phyloP scores from a whole-genome alignment of 2,113 vertebrate genomes.

The Raja brachyura region DNA sequence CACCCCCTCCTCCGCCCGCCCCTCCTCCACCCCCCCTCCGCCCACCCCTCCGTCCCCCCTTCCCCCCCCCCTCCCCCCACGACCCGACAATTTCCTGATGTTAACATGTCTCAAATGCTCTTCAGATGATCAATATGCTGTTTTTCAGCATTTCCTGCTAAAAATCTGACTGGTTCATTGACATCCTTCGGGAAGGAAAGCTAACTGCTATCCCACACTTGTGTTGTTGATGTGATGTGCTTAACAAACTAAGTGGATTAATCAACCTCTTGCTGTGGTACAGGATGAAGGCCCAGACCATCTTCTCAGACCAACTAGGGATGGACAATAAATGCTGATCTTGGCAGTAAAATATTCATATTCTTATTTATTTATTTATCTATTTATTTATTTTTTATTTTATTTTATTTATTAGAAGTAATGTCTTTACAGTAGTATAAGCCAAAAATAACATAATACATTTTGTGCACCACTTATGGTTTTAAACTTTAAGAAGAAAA shows the following conservation, averaged over 20 bases:
- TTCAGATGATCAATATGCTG: not conserved
- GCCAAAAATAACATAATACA: too few relatives aligned
- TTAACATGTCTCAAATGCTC: not conserved
- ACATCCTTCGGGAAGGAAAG: not conserved
- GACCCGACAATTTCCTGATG: too few relatives aligned
- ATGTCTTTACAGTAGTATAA: too few relatives aligned
- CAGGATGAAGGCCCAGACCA: not conserved
- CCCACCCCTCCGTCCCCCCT: too few relatives aligned
- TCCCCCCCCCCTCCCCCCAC: too few relatives aligned
- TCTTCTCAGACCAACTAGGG: not conserved
- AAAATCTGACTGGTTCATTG: not conserved
- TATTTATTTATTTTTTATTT: too few relatives aligned
- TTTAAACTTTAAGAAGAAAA: too few relatives aligned
- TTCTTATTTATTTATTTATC: too few relatives aligned
- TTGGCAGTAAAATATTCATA: not conserved
- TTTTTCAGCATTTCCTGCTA: not conserved
- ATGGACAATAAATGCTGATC: not conserved
- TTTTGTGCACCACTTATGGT: too few relatives aligned
- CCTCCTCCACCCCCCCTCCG: too few relatives aligned
- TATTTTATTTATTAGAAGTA: too few relatives aligned
- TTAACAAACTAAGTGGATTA: not conserved
- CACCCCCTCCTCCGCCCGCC: too few relatives aligned
- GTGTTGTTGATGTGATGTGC: not conserved
- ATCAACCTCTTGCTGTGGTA: not conserved
- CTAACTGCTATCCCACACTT: not conserved